Base-by-base conservation (phyloP, 2,888 invertebrate species). In the Drosophila monieri region DNA sequence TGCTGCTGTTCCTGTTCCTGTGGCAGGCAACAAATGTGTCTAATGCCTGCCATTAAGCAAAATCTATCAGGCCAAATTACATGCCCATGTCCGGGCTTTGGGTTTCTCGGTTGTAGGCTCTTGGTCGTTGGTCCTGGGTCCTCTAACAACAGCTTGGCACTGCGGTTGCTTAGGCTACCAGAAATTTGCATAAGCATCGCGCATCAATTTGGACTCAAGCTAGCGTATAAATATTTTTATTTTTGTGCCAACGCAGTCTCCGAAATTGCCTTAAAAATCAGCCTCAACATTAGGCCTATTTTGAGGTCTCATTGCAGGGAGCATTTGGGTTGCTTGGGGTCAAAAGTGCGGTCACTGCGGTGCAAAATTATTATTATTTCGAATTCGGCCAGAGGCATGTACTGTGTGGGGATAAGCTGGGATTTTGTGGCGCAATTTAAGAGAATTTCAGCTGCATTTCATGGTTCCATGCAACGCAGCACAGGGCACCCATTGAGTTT, bases 111-210 rank as follows among this genome's bases (percentile, higher is more conserved):
- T 43, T 30, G 10, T n/a, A 15, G n/a, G 12, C 25, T 25, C 14
- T 18, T 18, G 27, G 25, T 18, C 30, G 25, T 39, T 27, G 54
- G 30, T 39, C 39, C 30, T 48, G 32, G 23, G 27, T 47, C 57
- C 47, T 35, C 35, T 14, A 70, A 70, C 72, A 71, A 69, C 69
- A 69, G 69, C 69, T 69, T 69, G 71, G 61, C 57, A 46, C 51
- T 74, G 84, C 66, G 77, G 74, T 83, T 83, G 80, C 80, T 80
- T 74, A 69, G 77, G 59, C 77, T 65, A 69, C 64, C 67, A 69
- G 66, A 75, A 88, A 85, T 84, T 84, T 84, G 84, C 88, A 84
- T 84, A 84, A 88, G 73, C 83, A 87, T 72, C 85, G 79, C 76
- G 46, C 79, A 84, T 77, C 83, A 81, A 87, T 87, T 78, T 70